Evolutionary conservation across 2,797 vertebrate species (phyloP), one percentile per base, ranked within the genome.

Genomic region (Pseudochaenichthys georgianus): DNA sequence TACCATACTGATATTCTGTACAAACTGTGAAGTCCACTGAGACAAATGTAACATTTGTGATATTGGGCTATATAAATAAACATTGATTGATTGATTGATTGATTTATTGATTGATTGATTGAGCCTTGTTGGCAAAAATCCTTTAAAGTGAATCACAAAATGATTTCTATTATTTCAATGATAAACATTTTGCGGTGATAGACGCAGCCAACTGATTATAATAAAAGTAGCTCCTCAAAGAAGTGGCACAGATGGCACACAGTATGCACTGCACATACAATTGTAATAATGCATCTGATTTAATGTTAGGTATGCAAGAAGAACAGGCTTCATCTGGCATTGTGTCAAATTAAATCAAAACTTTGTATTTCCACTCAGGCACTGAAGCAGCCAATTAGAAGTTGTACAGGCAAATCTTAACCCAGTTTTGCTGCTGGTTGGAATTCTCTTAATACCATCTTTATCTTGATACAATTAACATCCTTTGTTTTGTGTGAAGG

Each of bases 201-300:
- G 38, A 61, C 21, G 66, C 50, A 57, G 62, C 64, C 62, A 73
- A 72, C 46, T 38, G 55, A 13, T 76, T 54, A 51, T 60, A 59
- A 76, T 60, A 34, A 75, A 75, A 78, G 69, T 21, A 57, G 46
- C 59, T 81, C 43, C 41, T 75, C 57, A 77, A 75, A 80, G 66
- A 47, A 75, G 16, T 50, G 58, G 57, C 72, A 78, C 82, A 88
- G 84, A 87, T 81, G 87, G 84, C 61, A 57, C 64, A 57, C 67
- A 62, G 77, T 86, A 66, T 68, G 61, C 16, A 2, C 71, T 71
- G 63, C 66, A 75, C 58, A 67, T 64, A 65, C 69, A 72, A 70
- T 63, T 75, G 78, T 75, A 85, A 81, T 72, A 87, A 82, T 80
- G 77, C 61, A 62, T 74, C 65, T 64, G 70, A 86, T 87, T 75